Evolutionary conservation across 2,797 vertebrate genomes (phyloP).

Genomic region (Nyctalus aviator): DNA sequence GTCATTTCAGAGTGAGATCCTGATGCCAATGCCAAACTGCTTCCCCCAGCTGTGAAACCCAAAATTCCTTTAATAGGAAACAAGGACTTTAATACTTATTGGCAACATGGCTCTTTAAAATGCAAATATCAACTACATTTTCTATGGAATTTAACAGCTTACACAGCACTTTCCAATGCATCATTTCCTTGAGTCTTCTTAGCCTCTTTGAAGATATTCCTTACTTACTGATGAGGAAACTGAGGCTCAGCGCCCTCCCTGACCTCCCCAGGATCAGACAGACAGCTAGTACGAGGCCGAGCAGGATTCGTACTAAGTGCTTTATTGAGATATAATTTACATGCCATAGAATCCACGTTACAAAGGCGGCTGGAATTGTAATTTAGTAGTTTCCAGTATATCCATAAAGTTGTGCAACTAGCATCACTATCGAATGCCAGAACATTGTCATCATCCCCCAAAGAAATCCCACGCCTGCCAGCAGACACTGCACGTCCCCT

Average conservation of each 20-base stretch:
- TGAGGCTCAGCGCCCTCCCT: neutral
- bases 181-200: neutral
- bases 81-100: neutral
- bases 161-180: neutral
- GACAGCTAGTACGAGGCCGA: neutral
- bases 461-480: neutral
- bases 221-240: neutral
- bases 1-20: neutral
- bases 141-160: neutral
- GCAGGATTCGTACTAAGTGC: neutral
- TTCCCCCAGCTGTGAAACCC: neutral
- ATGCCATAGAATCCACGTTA: neutral
- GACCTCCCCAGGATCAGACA: neutral
- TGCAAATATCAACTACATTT: conserved; percentile 37
- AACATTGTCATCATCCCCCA: neutral
- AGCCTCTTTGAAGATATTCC: neutral
- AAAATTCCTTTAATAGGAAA: conserved; percentile 6
- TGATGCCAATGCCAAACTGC: neutral
- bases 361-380: neutral
- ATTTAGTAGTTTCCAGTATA: neutral
- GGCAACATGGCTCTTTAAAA: conserved; percentile 28
- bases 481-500: neutral
- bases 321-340: neutral
- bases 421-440: neutral
- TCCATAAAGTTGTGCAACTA: neutral